A percentile compares a stretch with the other conserved stretches of the same genome.
phyloP scores from a whole-genome alignment of 1,140 invertebrate species.

The Drosophila nigromelanica region DNA sequence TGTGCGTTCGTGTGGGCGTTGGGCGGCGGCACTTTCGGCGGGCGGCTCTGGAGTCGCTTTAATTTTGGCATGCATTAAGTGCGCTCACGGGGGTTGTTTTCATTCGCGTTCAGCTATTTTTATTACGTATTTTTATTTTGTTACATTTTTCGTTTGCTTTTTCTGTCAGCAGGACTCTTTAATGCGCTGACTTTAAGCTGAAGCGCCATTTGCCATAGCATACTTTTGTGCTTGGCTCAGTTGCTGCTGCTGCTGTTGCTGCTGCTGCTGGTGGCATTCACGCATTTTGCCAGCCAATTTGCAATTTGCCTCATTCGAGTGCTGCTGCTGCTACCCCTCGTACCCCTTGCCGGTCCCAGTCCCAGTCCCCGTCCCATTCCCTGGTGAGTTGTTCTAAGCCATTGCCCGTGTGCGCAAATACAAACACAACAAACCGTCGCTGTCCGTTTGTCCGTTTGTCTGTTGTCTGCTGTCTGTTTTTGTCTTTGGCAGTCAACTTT shows the following conservation, averaged over 20 bases:
- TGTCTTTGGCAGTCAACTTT: slow-evolving; percentile 64
- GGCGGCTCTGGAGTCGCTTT: slow-evolving; percentile 60
- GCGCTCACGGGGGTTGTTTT: slow-evolving; percentile 79
- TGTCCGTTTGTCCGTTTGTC: slow-evolving; percentile 10
- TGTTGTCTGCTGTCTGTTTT: slow-evolving; percentile 26
- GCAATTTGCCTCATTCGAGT: slow-evolving; percentile 30
- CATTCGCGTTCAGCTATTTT: slow-evolving; percentile 57
- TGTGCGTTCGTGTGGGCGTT: slow-evolving; percentile 36
- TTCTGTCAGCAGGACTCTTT: slow-evolving; percentile 17
- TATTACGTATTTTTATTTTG: slow-evolving; percentile 24
- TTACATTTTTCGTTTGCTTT: slow-evolving; percentile 6
- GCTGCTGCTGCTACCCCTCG: not conserved
- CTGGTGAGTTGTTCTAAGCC: slow-evolving; percentile 39
- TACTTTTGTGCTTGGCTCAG: slow-evolving; percentile 54
- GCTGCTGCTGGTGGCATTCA: slow-evolving; percentile 1
- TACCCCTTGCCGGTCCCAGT: not conserved
- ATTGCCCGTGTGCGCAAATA: slow-evolving; percentile 45
- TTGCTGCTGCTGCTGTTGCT: slow-evolving; percentile 6
- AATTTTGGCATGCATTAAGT: slow-evolving; percentile 82
- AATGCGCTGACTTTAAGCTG: slow-evolving; percentile 38
- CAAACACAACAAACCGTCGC: slow-evolving; percentile 18
- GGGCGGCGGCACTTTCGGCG: slow-evolving; percentile 4
- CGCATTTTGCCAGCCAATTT: slow-evolving; percentile 44
- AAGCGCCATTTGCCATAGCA: slow-evolving; percentile 59
- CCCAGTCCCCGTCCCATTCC: not conserved